Percentiles rank a stretch among this genome's conserved stretches.
Conservation (phyloP, 2,888 invertebrate genomes). For the Epinotia brunnichana region DNA sequence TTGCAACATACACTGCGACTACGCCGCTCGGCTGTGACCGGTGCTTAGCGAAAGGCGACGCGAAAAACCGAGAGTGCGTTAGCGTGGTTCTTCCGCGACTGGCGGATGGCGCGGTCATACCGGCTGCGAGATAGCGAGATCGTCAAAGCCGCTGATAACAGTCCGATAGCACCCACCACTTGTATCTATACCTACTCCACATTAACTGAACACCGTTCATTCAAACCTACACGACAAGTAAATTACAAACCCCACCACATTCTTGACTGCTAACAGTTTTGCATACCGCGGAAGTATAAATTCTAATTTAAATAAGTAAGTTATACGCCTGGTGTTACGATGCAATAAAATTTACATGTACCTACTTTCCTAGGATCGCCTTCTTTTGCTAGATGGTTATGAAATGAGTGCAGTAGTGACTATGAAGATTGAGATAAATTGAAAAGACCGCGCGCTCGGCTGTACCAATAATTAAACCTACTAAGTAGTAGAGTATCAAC, state of each 20-base stretch:
- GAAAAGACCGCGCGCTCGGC: neutral
- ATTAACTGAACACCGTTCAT: constrained; percentile 13
- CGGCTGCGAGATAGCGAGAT: constrained; percentile 76
- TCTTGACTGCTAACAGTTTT: constrained; percentile 13
- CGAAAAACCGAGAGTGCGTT: constrained; percentile 77
- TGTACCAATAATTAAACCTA: neutral
- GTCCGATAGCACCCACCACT: constrained; percentile 63
- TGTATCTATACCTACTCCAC: constrained; percentile 27
- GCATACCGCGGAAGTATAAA: constrained; percentile 16
- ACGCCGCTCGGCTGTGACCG: constrained; percentile 68
- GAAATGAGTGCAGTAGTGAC: neutral
- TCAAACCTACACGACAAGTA: constrained; percentile 3
- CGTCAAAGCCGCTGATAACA: constrained; percentile 74
- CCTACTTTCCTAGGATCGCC: constrained; percentile 3
- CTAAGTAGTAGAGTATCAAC: neutral
- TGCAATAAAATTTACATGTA: constrained; percentile 21
- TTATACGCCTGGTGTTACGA: constrained; percentile 24
- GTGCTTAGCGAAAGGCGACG: constrained; percentile 74
- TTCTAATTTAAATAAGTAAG: constrained; percentile 26
- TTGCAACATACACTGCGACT: constrained; percentile 72
- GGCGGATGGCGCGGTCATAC: constrained; percentile 68
- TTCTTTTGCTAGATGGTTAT: constrained; percentile 10
- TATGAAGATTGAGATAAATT: constrained; percentile 3
- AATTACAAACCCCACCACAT: constrained; percentile 30
- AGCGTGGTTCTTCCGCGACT: constrained; percentile 75